Conservation (phyloP, 2,888 invertebrate species). For the Cephus pygmeus region DNA sequence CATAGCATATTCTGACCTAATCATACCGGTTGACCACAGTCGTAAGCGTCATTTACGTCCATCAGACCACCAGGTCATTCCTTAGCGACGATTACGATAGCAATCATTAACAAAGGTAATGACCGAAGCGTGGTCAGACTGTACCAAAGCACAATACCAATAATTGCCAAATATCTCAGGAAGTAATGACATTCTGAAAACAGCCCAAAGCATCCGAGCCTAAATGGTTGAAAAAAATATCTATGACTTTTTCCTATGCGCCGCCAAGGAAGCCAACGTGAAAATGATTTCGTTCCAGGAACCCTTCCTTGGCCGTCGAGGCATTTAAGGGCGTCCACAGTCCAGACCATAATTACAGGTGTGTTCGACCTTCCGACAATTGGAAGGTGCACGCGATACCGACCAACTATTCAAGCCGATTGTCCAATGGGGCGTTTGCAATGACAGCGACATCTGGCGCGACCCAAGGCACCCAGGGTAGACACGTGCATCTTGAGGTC, state of each 20-base stretch:
- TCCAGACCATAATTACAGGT: neutral
- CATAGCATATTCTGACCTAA: neutral
- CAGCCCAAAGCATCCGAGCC: neutral
- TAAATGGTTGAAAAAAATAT: neutral
- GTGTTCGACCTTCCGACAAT: neutral
- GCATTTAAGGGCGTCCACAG: neutral
- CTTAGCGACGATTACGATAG: neutral
- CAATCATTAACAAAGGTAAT: neutral
- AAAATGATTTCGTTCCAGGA: neutral
- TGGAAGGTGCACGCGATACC: neutral
- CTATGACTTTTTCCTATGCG: neutral
- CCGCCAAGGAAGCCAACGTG: neutral
- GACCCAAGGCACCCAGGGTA: neutral
- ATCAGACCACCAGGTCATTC: neutral
- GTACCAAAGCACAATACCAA: neutral
- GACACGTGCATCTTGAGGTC: neutral
- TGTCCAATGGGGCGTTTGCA: neutral
- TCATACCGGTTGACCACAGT: neutral
- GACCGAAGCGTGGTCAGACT: neutral
- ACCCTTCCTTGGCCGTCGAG: neutral
- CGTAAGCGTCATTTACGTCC: neutral
- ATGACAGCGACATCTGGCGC: neutral
- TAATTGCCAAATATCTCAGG: neutral
- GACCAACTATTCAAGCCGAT: neutral
- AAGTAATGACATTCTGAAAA: neutral